Conservation (phyloP, 2,888 invertebrate genomes). For the Andrena camellia region DNA sequence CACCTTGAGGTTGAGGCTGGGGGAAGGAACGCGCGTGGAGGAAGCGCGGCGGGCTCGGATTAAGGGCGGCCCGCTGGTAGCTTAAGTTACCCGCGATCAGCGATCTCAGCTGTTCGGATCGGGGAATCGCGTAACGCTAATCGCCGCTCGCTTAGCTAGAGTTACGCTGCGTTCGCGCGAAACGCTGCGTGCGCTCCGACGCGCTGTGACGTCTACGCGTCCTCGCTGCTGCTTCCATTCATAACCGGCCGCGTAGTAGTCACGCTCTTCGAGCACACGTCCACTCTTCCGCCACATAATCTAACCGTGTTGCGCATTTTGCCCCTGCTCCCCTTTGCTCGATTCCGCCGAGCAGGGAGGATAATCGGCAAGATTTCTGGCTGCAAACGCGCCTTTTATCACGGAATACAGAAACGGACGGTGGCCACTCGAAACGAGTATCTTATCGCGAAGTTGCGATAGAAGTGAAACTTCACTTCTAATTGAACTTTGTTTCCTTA, state of each 20-base stretch:
- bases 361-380: no score
- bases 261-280: background rate
- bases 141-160: conserved; percentile 1
- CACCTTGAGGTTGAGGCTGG: background rate
- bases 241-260: conserved; percentile 2
- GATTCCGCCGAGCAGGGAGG: background rate
- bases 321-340: background rate
- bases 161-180: conserved; percentile 9
- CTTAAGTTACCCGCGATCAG: conserved; percentile 32
- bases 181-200: conserved; percentile 10
- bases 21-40: conserved; percentile 1
- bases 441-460: conserved; percentile 28
- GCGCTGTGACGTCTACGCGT: background rate
- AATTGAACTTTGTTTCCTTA: background rate
- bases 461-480: background rate
- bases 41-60: conserved; percentile 28
- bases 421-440: conserved; percentile 11
- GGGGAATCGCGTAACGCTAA: conserved; percentile 30
- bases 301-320: background rate
- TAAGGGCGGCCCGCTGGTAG: background rate
- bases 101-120: conserved; percentile 14
- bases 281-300: background rate
- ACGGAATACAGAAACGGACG: background rate
- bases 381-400: no score
- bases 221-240: background rate